Conservation (phyloP, 2,797 vertebrate genomes). For the Phoebastria nigripes region DNA sequence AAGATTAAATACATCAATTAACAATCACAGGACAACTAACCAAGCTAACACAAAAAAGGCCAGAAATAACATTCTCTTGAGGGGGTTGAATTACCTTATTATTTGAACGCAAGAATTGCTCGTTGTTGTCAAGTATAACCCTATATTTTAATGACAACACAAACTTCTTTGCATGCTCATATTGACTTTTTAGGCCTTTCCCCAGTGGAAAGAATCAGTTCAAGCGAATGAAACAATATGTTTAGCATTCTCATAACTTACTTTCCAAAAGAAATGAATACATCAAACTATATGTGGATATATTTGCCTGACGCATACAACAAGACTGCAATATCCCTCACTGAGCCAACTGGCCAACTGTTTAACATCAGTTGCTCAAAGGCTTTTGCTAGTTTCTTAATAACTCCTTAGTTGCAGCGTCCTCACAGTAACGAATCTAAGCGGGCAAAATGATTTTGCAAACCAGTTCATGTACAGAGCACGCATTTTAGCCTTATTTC, state of each 20-base stretch:
- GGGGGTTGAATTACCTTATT: neutral
- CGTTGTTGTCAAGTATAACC: neutral
- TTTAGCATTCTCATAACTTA: neutral
- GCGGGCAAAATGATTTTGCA: neutral
- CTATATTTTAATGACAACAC: neutral
- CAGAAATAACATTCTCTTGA: neutral
- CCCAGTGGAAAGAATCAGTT: neutral
- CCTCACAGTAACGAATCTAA: neutral
- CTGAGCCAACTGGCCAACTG: neutral
- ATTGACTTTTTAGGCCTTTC: neutral
- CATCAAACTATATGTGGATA: neutral
- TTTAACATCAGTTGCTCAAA: neutral
- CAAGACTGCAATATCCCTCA: neutral
- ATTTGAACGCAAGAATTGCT: neutral
- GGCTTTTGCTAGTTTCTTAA: neutral
- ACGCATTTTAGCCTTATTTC: neutral
- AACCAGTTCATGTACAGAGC: neutral
- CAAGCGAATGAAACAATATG: neutral
- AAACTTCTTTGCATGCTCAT: neutral
- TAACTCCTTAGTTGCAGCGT: neutral
- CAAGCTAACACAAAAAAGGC: neutral
- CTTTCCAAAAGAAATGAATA: neutral
- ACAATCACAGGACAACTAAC: neutral
- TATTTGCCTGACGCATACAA: neutral
- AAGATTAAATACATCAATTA: conserved; percentile 21